These are phyloP conservation scores for Leguminivora glycinivorella DNA, from an alignment of 1,140 invertebrate species.

Conservation along the genomic window DNA sequence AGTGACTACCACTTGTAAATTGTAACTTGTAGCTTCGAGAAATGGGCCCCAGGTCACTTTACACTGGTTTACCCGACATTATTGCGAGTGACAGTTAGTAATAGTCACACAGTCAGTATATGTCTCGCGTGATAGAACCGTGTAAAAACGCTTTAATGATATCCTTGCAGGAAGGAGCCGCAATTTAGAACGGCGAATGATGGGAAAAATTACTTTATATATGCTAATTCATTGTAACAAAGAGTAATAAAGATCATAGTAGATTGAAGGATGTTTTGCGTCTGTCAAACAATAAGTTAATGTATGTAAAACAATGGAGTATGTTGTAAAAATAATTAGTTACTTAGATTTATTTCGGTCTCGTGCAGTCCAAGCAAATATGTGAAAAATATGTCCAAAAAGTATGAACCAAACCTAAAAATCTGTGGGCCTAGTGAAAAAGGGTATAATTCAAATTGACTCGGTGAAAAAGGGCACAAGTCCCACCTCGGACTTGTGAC, in stretches of 20 bases:
- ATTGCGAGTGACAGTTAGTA: background rate
- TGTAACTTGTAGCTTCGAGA: too few species aligned
- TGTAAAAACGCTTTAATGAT: slow-evolving; percentile 23
- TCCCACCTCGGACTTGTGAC: too few species aligned
- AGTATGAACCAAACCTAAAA: too few species aligned
- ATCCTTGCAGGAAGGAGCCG: slow-evolving; percentile 11
- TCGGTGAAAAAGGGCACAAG: too few species aligned
- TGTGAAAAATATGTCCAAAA: too few species aligned
- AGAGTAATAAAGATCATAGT: background rate
- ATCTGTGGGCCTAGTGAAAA: too few species aligned
- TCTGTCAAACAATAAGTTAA: background rate
- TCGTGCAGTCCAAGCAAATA: too few species aligned
- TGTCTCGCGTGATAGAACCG: slow-evolving; percentile 20
- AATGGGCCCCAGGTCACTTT: background rate
- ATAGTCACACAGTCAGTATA: background rate
- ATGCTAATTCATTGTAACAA: slow-evolving; percentile 12
- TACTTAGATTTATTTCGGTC: background rate
- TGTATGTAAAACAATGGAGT: background rate
- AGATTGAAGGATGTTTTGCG: background rate
- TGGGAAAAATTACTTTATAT: slow-evolving; percentile 18
- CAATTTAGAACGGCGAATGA: slow-evolving; percentile 21
- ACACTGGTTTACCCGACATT: background rate
- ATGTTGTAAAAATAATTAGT: background rate
- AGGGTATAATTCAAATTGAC: too few species aligned
- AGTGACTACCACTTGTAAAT: too few species aligned